A percentile compares a stretch with the other conserved stretches of the same genome.
phyloP scores from a whole-genome alignment of 1,140 invertebrate species.

The Ridgeia piscesae region DNA sequence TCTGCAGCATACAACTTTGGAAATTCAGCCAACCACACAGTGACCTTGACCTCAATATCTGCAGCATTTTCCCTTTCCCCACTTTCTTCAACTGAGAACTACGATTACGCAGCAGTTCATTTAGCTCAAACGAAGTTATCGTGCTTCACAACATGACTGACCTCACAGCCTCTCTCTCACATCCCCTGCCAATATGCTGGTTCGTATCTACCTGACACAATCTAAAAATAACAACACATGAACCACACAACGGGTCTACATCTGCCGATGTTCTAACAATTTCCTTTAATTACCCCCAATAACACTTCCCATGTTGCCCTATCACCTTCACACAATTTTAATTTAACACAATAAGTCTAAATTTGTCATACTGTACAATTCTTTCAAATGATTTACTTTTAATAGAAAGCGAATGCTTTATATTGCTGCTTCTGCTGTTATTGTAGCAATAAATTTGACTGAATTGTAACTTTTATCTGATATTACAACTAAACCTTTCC shows the following conservation, averaged over 20 bases:
- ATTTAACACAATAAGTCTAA: neutral
- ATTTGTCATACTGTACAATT: neutral
- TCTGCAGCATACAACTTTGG: neutral
- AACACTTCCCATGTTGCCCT: neutral
- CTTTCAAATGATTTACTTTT: neutral
- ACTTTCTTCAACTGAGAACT: neutral
- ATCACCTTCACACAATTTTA: neutral
- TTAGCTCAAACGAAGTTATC: neutral
- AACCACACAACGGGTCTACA: neutral
- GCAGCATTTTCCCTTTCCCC: neutral
- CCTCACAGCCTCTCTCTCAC: neutral
- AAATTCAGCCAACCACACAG: neutral
- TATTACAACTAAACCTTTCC: neutral
- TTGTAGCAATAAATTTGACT: too few relatives aligned
- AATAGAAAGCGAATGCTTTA: neutral
- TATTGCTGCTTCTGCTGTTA: too few relatives aligned
- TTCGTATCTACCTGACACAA: neutral
- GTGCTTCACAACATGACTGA: neutral
- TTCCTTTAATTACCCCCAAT: neutral
- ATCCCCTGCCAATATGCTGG: neutral
- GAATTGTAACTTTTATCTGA: too few relatives aligned
- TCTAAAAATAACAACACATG: neutral
- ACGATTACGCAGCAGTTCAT: neutral
- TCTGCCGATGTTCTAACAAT: neutral
- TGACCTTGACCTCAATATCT: neutral